phyloP scores from a whole-genome alignment of 1,140 invertebrate genomes.

The Drosophila kepulauana region DNA sequence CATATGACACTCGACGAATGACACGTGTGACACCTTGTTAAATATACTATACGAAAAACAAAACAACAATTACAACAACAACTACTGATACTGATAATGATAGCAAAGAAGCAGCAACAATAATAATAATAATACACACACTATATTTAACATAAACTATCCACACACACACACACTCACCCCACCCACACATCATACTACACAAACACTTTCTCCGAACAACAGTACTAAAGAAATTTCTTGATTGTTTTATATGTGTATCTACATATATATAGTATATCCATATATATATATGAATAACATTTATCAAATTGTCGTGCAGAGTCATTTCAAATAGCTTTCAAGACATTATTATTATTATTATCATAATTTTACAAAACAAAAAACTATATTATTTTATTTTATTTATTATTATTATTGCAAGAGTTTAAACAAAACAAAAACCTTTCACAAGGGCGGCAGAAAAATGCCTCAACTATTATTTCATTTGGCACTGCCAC shows the following conservation, averaged over 20 bases:
- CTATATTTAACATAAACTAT: slow-evolving; percentile 23
- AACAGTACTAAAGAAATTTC: slow-evolving; percentile 31
- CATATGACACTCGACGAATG: slow-evolving; percentile 65
- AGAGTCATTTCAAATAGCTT: slow-evolving; percentile 56
- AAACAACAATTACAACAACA: background rate
- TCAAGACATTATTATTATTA: slow-evolving; percentile 51
- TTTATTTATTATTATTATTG: slow-evolving; percentile 46
- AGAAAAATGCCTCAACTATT: slow-evolving; percentile 32
- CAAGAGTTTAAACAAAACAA: slow-evolving; percentile 6
- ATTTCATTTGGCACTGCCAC: slow-evolving; percentile 49
- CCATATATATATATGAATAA: slow-evolving; percentile 10
- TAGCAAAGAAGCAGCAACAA: slow-evolving; percentile 53
- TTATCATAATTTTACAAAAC: background rate
- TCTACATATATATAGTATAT: slow-evolving; percentile 1
- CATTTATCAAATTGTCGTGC: slow-evolving; percentile 32
- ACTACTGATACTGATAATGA: slow-evolving; percentile 24
- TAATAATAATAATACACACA: slow-evolving; percentile 44
- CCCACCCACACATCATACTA: slow-evolving; percentile 12
- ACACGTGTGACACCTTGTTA: slow-evolving; percentile 74
- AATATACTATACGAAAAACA: slow-evolving; percentile 47
- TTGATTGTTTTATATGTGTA: slow-evolving; percentile 21
- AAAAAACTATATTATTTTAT: slow-evolving; percentile 24
- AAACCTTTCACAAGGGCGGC: slow-evolving; percentile 45
- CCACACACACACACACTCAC: slow-evolving; percentile 10
- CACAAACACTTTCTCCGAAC: slow-evolving; percentile 12